Evolutionary conservation across 2,888 invertebrate species (phyloP).

Genomic region (Ennomos fuscantarius): DNA sequence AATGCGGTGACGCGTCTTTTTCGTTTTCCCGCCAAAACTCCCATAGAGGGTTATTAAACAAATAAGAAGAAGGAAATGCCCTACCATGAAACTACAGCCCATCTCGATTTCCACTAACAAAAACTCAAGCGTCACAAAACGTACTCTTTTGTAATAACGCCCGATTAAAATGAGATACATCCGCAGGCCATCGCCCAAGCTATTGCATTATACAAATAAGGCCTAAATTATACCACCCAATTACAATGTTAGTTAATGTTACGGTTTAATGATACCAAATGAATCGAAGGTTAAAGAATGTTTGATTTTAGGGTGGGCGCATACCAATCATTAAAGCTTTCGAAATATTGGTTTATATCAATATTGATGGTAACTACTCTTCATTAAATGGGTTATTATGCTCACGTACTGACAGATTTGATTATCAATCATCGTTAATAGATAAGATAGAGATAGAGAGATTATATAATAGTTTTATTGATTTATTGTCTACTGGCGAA

Average conservation of each 20-base stretch:
- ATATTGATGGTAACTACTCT: constrained; percentile 25
- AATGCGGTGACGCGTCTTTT: no score
- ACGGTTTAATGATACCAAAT: constrained; percentile 27
- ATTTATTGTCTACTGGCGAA: not conserved
- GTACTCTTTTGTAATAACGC: no score
- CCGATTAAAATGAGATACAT: no score
- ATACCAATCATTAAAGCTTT: constrained; percentile 31
- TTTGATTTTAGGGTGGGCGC: constrained; percentile 32
- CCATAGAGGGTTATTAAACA: no score
- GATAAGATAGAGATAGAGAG: constrained; percentile 3
- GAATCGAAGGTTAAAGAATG: constrained; percentile 37
- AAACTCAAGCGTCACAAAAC: no score
- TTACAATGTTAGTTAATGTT: constrained; percentile 29
- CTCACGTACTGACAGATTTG: constrained; percentile 6
- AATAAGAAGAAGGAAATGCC: no score
- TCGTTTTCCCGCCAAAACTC: no score
- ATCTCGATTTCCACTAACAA: no score
- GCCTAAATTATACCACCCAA: constrained; percentile 12
- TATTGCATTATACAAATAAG: constrained; percentile 16
- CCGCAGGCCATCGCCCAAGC: constrained; percentile 3
- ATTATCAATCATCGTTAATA: constrained; percentile 21
- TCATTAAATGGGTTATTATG: constrained; percentile 15
- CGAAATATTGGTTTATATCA: constrained; percentile 35
- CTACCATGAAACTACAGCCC: no score
- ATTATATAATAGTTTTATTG: not conserved